Evolutionary conservation across 2,113 vertebrate genomes (phyloP), one percentile per base, ranked within the genome.

Genomic region (Clupea harengus): DNA sequence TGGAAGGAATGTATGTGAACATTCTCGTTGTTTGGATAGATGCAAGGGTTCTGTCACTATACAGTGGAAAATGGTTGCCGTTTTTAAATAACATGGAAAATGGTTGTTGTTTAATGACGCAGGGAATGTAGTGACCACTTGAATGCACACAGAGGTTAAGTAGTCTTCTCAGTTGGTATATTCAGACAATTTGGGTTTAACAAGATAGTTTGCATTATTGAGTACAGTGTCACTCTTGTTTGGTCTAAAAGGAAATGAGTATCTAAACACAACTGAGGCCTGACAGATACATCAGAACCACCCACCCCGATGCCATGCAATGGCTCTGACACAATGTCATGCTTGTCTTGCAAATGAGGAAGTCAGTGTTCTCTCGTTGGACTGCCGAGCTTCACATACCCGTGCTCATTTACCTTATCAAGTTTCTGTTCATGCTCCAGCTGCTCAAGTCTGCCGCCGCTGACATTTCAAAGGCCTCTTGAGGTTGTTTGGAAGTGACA

Each of bases 331-430:
- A 4, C 60, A 78, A 78, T 78, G 25, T 17, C 72, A 44, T 78
- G 28, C 15, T 78, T 32, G 32, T 78, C 32, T 78, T 78, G 72
- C 72, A 78, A 32, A 78, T 78, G 32, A 67, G 64, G 72, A 78
- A 78, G 32, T 17, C 32, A 78, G 15, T 78, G 39, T 78, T 15
- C 1, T 39, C 28, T 78, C 2, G 11, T 32, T 32, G 72, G 72
- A 15, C 28, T 78, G 15, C 28, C 72, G 13, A 1, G 11, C 25
- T 15, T 17, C 13, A 32, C 32, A 13, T 32, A 11, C 32, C 3
- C 13, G 10, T 78, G 28, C 11, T 15, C 13, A 17, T 78, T 72
- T 32, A 15, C 64, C 64, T 72, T 32, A 28, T 78, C 25, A 78
- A 39, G 32, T 39, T 78, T 78, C 72, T 15, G 72, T 6, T 78